Conservation (phyloP, 1,140 invertebrate species). For the Neelides sp. region DNA sequence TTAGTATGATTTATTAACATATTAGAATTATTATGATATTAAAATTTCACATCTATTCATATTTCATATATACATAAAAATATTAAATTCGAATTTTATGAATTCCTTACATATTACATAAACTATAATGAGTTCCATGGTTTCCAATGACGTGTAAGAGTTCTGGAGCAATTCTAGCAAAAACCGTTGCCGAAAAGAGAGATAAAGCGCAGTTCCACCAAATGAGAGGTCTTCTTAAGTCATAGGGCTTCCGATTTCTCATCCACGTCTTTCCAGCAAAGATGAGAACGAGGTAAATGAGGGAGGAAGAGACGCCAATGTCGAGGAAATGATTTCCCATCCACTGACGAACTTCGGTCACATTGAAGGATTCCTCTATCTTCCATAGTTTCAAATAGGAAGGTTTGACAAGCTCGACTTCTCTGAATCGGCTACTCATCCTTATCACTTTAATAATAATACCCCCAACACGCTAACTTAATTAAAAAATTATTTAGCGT, state of each 20-base stretch:
- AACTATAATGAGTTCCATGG: conserved; percentile 37
- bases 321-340: conserved; percentile 95
- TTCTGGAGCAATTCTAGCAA: conserved; percentile 72
- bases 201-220: conserved; percentile 87
- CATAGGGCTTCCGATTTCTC: conserved; percentile 74
- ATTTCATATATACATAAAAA: not conserved
- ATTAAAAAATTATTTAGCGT: too few relatives aligned
- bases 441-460: too few relatives aligned
- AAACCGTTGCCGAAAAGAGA: conserved; percentile 85
- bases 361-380: conserved; percentile 26
- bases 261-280: conserved; percentile 87
- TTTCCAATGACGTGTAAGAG: conserved; percentile 70
- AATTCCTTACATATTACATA: conserved; percentile 8
- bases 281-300: conserved; percentile 83
- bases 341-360: conserved; percentile 53
- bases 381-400: too few relatives aligned
- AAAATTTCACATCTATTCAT: too few relatives aligned
- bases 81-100: too few relatives aligned
- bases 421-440: too few relatives aligned
- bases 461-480: too few relatives aligned
- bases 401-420: too few relatives aligned
- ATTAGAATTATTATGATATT: too few relatives aligned
- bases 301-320: conserved; percentile 76
- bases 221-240: conserved; percentile 67
- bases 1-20: too few relatives aligned